Evolutionary conservation across 2,113 vertebrate species (phyloP).

Genomic region (Equus quagga): DNA sequence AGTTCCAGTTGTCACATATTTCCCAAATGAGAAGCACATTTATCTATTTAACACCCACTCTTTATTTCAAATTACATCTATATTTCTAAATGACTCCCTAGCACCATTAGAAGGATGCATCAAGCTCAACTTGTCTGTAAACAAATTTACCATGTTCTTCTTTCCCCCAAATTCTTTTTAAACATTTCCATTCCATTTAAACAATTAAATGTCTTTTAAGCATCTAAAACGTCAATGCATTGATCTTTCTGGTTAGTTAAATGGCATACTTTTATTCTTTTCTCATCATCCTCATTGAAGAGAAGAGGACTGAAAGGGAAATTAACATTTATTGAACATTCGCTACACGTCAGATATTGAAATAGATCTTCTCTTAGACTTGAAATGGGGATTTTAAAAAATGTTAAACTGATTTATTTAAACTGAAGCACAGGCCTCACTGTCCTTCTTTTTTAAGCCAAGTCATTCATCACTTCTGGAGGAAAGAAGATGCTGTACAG

Average conservation of each 20-base stretch:
- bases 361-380: not conserved
- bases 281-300: not conserved
- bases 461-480: not conserved
- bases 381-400: not conserved
- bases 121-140: not conserved
- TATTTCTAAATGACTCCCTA: not conserved
- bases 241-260: conserved; percentile 26
- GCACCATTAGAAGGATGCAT: not conserved
- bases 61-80: not conserved
- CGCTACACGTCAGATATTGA: not conserved
- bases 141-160: not conserved
- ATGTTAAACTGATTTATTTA: not conserved
- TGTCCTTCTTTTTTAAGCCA: not conserved
- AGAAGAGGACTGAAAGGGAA: not conserved
- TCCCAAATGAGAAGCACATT: not conserved
- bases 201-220: not conserved
- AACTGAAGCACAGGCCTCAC: not conserved
- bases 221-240: not conserved
- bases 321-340: not conserved
- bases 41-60: not conserved
- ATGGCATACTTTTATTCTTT: not conserved
- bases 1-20: not conserved
- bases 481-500: not conserved
- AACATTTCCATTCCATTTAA: not conserved
- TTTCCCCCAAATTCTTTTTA: not conserved